Conservation (phyloP, 2,797 vertebrate species). For the Pogonophryne albipinna region DNA sequence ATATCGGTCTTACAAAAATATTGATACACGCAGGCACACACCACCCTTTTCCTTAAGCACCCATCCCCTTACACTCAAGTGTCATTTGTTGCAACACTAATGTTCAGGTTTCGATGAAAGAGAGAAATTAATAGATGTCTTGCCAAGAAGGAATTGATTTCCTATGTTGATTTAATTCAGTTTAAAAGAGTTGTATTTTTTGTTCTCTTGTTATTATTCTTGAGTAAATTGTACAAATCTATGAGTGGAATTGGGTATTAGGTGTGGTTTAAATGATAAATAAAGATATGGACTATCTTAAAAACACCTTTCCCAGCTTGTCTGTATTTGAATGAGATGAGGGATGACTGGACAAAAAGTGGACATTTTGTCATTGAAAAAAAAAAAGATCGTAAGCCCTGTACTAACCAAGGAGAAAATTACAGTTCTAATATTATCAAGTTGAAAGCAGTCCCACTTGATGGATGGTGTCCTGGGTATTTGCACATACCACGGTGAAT, state of each 20-base stretch:
- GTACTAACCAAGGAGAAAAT: not conserved
- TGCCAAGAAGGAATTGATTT: constrained; percentile 71
- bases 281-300: constrained; percentile 81
- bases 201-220: constrained; percentile 61
- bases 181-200: constrained; percentile 72
- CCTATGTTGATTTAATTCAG: constrained; percentile 73
- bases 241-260: constrained; percentile 80
- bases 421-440: constrained; percentile 4
- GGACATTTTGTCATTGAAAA: not conserved
- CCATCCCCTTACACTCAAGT: constrained; percentile 55
- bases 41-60: constrained; percentile 60
- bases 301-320: constrained; percentile 19
- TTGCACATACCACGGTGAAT: constrained; percentile 56
- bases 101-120: constrained; percentile 69
- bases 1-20: constrained; percentile 24
- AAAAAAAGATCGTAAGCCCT: not conserved
- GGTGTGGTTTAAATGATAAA: constrained; percentile 85
- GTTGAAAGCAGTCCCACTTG: constrained; percentile 18
- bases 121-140: constrained; percentile 56
- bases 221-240: constrained; percentile 80
- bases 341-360: not conserved
- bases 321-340: constrained; percentile 38
- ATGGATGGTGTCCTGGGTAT: constrained; percentile 43
- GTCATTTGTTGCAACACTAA: constrained; percentile 77
- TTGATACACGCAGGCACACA: constrained; percentile 24